Conservation (phyloP, 2,113 vertebrate species). For the Catagonus wagneri region DNA sequence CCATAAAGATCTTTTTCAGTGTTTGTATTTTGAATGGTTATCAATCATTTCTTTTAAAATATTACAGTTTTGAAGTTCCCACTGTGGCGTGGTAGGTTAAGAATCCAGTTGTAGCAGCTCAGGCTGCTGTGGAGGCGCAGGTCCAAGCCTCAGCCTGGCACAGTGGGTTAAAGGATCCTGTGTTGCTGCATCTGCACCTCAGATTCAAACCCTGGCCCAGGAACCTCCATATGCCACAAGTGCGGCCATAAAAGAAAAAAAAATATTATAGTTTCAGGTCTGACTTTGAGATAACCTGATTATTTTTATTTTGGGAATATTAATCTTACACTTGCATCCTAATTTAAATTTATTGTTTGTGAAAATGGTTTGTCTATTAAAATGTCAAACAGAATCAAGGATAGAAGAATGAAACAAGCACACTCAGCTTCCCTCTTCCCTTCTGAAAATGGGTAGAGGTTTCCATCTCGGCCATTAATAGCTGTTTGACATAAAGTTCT, state of each 20-base stretch:
- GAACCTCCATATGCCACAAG: too few relatives aligned
- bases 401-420: constrained; percentile 15
- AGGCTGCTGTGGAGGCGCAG: too few relatives aligned
- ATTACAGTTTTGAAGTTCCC: constrained; percentile 71
- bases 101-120: too few relatives aligned
- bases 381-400: background rate
- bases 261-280: constrained; percentile 77
- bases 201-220: too few relatives aligned
- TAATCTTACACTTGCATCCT: background rate
- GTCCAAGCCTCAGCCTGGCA: too few relatives aligned
- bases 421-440: background rate
- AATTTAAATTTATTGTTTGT: constrained; percentile 30
- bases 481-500: background rate
- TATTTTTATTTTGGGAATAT: background rate
- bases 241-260: too few relatives aligned
- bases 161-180: too few relatives aligned
- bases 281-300: background rate
- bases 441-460: background rate
- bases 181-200: too few relatives aligned
- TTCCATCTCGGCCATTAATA: background rate
- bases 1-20: background rate
- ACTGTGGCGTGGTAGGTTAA: too few relatives aligned
- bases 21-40: constrained; percentile 49
- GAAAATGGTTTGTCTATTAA: constrained; percentile 9
- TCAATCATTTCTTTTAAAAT: constrained; percentile 61